Conservation (phyloP, 2,888 invertebrate genomes). For the Cheilosia soror region DNA sequence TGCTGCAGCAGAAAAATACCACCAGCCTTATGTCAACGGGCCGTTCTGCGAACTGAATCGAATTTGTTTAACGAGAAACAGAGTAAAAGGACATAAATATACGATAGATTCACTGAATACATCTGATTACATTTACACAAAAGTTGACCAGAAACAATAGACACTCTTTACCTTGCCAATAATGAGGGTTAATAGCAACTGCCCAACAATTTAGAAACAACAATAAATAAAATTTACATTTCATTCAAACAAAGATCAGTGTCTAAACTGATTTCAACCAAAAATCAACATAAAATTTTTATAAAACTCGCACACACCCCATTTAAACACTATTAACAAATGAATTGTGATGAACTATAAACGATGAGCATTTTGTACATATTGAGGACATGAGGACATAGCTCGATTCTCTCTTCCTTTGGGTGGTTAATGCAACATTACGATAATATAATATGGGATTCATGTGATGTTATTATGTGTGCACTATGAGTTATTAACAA, state of each 20-base stretch:
- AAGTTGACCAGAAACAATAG: constrained; percentile 3
- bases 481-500: constrained; percentile 68
- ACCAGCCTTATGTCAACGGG: too few species aligned
- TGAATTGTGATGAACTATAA: constrained; percentile 34
- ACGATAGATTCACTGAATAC: constrained; percentile 22
- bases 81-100: neutral
- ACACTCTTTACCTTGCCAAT: constrained; percentile 23
- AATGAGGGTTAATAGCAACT: neutral
- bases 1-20: too few species aligned
- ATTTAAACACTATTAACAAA: constrained; percentile 24
- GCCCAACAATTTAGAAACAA: constrained; percentile 29
- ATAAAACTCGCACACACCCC: constrained; percentile 15
- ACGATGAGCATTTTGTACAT: constrained; percentile 42
- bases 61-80: neutral
- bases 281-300: neutral
- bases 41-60: too few species aligned
- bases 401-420: constrained; percentile 3
- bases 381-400: constrained; percentile 11
- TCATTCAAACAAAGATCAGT: constrained; percentile 24
- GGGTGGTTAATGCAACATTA: constrained; percentile 38
- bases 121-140: constrained; percentile 1
- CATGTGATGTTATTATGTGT: constrained; percentile 61
- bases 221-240: constrained; percentile 13
- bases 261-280: constrained; percentile 25
- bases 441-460: constrained; percentile 30